These are phyloP conservation scores for Leptocoma aspasia DNA, from an alignment of 2,113 vertebrate genomes.

Conservation along the genomic window DNA sequence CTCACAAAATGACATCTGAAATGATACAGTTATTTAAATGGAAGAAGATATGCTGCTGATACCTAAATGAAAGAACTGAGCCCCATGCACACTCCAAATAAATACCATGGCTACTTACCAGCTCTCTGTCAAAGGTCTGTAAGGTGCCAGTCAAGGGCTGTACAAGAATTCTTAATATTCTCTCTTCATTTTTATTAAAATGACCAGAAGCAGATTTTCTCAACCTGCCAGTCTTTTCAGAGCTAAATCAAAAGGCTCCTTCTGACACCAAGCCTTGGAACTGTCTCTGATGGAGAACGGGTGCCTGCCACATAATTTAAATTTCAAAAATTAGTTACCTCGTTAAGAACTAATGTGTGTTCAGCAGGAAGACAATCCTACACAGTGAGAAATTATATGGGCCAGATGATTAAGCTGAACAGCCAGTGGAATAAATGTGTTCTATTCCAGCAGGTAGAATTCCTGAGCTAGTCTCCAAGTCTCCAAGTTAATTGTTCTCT, in stretches of 20 bases:
- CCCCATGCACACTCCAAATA: not conserved
- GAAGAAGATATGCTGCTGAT: not conserved
- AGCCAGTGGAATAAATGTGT: not conserved
- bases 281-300: not conserved
- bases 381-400: not conserved
- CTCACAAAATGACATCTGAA: not conserved
- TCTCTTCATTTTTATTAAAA: not conserved
- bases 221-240: not conserved
- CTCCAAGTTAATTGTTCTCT: not conserved
- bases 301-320: not conserved
- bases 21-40: not conserved
- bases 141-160: not conserved
- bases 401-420: not conserved
- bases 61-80: not conserved
- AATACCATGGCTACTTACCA: not conserved
- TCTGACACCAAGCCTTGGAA: not conserved
- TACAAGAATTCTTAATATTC: not conserved
- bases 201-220: not conserved
- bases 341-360: not conserved
- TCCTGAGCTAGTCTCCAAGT: not conserved
- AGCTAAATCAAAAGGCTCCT: not conserved
- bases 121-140: not conserved
- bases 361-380: not conserved
- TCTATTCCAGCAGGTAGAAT: not conserved
- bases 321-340: conserved; percentile 23